Evolutionary conservation across 2,888 invertebrate genomes (phyloP), one percentile per base, ranked within the genome.

Genomic region (Dicyrtoma fusca): DNA sequence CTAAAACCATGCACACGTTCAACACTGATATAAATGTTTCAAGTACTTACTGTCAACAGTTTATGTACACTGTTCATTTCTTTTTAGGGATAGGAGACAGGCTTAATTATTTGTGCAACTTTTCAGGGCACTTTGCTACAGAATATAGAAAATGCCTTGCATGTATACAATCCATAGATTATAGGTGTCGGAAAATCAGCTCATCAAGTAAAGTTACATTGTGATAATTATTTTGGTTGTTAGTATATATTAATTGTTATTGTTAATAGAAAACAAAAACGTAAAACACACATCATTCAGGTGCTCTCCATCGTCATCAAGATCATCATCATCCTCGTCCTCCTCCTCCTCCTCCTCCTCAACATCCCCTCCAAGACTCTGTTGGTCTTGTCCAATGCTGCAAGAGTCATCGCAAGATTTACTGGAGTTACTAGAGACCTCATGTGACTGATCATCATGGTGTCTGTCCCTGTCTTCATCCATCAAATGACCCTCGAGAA

Each of bases 271-370:
- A 70, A 70, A 71, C 49, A 42, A 44, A 44, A 71, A 63, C 55
- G 26, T 21, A 23, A 25, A 62, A 62, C 34, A 57, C 63, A 51
- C 68, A 45, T 69, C 69, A 47, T 69, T 53, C n/a, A 19, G 6
- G 47, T 74, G 69, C 55, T 71, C 73, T 14, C 66, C 53, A 42
- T 68, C 70, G 53, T 71, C 72, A 17, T 72, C 70, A 8, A 72
- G 72, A 8, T 49, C 66, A 0, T 66, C 74, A 21, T 61, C 62
- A 3, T 69, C 68, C 17, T 57, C 55, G 42, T 71, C 70, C 19
- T 57, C 57, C 57, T 57, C 64, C 25, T 44, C 34, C 34, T 70
- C 45, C 44, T 62, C 53, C 26, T 70, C 66, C n/a, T 34, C 61
- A 47, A 25, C 55, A 53, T 34, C 53, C 6, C 55, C 63, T n/a